Evolutionary conservation across 2,888 invertebrate genomes (phyloP).

Genomic region (Galeruca laticollis): DNA sequence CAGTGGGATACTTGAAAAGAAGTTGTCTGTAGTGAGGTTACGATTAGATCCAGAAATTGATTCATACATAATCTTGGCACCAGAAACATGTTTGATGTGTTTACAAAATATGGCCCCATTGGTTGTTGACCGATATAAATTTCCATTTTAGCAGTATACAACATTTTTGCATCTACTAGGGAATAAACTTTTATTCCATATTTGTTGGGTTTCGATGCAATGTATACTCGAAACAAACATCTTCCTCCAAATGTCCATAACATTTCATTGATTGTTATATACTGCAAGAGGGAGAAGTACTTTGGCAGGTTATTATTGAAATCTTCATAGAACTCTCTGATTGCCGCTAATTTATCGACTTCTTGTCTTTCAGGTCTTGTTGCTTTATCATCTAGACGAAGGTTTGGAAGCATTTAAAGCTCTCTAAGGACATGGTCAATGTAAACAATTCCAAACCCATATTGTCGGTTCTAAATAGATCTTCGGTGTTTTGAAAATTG

Average conservation of each 20-base stretch:
- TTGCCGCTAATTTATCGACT: slow-evolving; percentile 9
- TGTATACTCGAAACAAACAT: slow-evolving; percentile 21
- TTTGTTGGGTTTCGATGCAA: slow-evolving; percentile 24
- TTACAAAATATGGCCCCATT: no score
- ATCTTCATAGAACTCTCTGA: slow-evolving; percentile 15
- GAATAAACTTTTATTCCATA: no score
- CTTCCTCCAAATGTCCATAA: slow-evolving; percentile 19
- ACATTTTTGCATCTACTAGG: no score
- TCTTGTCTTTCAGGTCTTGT: slow-evolving; percentile 6
- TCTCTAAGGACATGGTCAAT: slow-evolving; percentile 5
- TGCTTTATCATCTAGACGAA: no score
- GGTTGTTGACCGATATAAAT: no score
- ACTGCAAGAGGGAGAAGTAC: slow-evolving; percentile 9
- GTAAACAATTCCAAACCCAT: slow-evolving; percentile 15
- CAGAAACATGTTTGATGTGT: no score
- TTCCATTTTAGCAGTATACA: no score
- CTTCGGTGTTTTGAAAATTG: background rate
- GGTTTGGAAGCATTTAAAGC: slow-evolving; percentile 5
- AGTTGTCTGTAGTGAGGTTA: no score
- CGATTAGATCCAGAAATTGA: no score
- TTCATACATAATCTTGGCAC: no score
- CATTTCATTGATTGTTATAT: slow-evolving; percentile 19
- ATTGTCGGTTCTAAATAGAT: slow-evolving; percentile 16
- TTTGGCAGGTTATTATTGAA: no score
- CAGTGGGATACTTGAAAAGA: no score